These are phyloP conservation scores for Gnathonemus longibarbis DNA, from an alignment of 2,113 vertebrate species.

Conservation along the genomic window DNA sequence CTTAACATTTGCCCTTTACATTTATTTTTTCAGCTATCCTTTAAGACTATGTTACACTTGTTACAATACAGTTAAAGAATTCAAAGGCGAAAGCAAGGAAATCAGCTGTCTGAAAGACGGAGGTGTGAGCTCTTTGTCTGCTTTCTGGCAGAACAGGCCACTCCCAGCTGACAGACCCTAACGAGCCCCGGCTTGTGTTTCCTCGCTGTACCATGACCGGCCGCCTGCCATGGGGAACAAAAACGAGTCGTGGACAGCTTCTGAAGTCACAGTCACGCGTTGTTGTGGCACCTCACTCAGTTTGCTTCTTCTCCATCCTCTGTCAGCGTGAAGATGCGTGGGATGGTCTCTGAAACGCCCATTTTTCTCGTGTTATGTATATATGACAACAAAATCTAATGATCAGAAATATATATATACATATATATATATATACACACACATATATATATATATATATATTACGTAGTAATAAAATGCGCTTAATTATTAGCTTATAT, in stretches of 20 bases:
- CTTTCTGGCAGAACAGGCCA: neutral
- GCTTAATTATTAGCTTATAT: neutral
- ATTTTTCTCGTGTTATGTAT: neutral
- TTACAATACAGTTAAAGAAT: neutral
- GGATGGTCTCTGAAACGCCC: neutral
- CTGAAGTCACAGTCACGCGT: constrained; percentile 62
- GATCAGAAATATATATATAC: neutral
- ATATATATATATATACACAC: no score
- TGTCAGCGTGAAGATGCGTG: neutral
- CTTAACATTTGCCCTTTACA: neutral
- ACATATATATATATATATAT: no score
- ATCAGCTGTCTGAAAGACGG: neutral
- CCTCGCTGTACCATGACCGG: constrained; percentile 54
- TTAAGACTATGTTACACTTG: neutral
- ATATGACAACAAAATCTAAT: neutral
- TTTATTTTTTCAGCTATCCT: neutral
- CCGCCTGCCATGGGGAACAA: constrained; percentile 51
- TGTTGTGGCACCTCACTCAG: constrained; percentile 49
- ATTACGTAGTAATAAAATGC: neutral
- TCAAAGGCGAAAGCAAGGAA: neutral
- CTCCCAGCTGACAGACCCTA: neutral
- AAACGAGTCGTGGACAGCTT: constrained; percentile 49
- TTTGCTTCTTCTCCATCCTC: constrained; percentile 48
- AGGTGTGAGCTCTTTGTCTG: neutral
- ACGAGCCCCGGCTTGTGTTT: constrained; percentile 56